A percentile compares a stretch with the other conserved stretches of the same genome.
These are phyloP conservation scores for Strongylocentrotus purpuratus DNA, from an alignment of 35 echinoderm and acorn worm genomes.

Conservation along the genomic window DNA sequence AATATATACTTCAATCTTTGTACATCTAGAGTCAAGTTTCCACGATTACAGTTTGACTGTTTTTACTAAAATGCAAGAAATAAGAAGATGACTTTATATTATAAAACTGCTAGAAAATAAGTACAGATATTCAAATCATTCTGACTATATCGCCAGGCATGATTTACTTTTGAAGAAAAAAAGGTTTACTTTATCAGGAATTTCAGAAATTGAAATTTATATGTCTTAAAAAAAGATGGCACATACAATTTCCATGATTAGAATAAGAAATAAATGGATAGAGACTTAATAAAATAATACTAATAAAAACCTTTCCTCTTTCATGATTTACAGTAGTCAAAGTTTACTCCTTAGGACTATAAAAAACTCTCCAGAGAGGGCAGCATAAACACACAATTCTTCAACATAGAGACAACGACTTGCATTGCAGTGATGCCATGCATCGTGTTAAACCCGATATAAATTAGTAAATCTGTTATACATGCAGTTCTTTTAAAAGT, in stretches of 20 bases:
- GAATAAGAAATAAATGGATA: not conserved
- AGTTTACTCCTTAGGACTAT: not conserved
- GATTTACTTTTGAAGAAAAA: too few species aligned
- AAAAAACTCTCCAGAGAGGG: not conserved
- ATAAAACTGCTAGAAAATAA: not conserved
- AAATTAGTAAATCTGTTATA: not conserved
- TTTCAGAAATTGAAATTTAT: too few species aligned
- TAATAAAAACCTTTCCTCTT: not conserved
- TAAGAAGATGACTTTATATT: not conserved
- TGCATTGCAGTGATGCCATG: not conserved
- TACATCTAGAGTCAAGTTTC: not conserved
- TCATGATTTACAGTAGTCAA: not conserved
- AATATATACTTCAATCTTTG: not conserved
- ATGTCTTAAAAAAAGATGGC: too few species aligned
- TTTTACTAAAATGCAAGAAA: not conserved
- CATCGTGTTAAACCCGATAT: not conserved
- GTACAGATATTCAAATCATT: not conserved
- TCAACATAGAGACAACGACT: not conserved
- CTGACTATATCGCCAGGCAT: too few species aligned
- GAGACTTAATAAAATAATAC: not conserved
- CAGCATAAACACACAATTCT: not conserved
- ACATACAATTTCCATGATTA: not conserved
- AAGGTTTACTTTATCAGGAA: too few species aligned
- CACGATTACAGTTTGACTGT: too few species aligned
- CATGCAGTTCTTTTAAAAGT: not conserved